Conservation (phyloP, 2,113 vertebrate genomes). For the Chascanopsetta lugubris region DNA sequence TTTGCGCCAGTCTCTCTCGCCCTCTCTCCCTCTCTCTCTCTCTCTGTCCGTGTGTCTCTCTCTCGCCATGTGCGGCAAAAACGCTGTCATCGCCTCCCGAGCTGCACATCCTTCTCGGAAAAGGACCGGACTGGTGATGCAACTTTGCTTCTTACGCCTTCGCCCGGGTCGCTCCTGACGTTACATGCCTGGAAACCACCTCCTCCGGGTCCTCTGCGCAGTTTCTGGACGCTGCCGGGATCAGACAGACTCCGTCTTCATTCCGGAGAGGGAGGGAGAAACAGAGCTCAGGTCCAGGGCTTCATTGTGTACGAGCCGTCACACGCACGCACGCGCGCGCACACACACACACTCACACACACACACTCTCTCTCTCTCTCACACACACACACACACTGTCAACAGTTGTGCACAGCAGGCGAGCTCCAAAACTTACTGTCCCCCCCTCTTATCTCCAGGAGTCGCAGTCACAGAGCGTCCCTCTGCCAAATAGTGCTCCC, state of each 20-base stretch:
- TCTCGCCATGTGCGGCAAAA: constrained; percentile 65
- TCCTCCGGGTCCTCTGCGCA: constrained; percentile 43
- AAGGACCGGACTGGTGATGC: constrained; percentile 53
- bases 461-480: constrained; percentile 10
- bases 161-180: constrained; percentile 49
- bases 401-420: constrained; percentile 38
- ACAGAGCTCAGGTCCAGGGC: constrained; percentile 29
- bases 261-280: neutral
- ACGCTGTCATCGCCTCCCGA: constrained; percentile 57
- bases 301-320: constrained; percentile 32
- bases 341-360: neutral
- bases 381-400: constrained; percentile 27
- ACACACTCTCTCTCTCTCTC: neutral
- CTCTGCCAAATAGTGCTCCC: neutral
- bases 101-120: constrained; percentile 69
- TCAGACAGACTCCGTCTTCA: constrained; percentile 27
- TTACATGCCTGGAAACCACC: constrained; percentile 61
- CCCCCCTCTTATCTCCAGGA: constrained; percentile 37
- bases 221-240: constrained; percentile 32
- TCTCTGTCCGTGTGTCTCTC: constrained; percentile 55
- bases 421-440: constrained; percentile 45
- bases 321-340: constrained; percentile 1
- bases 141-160: constrained; percentile 33
- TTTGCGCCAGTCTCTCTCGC: constrained; percentile 61
- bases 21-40: constrained; percentile 46